These are phyloP conservation scores for zebrafish (Danio rerio) DNA, from an alignment of 2,113 vertebrate species.

Conservation along the genomic window DNA sequence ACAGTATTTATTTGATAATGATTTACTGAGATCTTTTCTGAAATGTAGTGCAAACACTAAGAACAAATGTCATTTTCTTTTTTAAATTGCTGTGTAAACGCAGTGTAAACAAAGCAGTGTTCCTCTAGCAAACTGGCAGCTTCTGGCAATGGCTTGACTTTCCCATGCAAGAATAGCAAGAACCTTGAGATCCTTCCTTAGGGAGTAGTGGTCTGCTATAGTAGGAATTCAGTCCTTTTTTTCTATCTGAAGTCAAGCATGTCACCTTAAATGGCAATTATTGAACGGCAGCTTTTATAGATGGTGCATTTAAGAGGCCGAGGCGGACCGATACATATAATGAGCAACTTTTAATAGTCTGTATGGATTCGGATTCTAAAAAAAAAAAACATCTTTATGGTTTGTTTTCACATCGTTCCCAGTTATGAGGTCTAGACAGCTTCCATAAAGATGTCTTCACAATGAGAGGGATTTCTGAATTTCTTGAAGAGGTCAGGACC, in stretches of 20 bases:
- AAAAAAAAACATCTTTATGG: background rate
- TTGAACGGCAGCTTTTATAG: constrained; percentile 18
- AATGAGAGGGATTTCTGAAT: constrained; percentile 48
- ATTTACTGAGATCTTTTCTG: no score
- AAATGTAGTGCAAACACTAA: no score
- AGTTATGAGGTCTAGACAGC: constrained; percentile 19
- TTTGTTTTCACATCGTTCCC: background rate
- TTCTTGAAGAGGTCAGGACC: constrained; percentile 54
- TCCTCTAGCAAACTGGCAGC: constrained; percentile 61
- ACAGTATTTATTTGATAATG: no score
- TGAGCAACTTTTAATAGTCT: constrained; percentile 17
- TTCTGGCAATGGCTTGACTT: constrained; percentile 67
- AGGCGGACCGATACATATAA: constrained; percentile 40
- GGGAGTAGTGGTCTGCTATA: constrained; percentile 52
- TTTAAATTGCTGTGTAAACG: no score
- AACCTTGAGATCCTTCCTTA: constrained; percentile 62
- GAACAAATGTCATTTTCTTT: no score
- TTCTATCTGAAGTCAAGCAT: constrained; percentile 48
- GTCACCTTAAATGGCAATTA: constrained; percentile 75
- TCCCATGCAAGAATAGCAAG: constrained; percentile 79
- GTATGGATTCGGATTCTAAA: background rate
- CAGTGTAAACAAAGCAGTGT: background rate
- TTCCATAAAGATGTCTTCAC: constrained; percentile 46
- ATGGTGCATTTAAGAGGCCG: constrained; percentile 22
- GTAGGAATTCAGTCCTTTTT: constrained; percentile 51